Evolutionary conservation across 1,140 invertebrate genomes (phyloP).

Genomic region (Atta cephalotes): DNA sequence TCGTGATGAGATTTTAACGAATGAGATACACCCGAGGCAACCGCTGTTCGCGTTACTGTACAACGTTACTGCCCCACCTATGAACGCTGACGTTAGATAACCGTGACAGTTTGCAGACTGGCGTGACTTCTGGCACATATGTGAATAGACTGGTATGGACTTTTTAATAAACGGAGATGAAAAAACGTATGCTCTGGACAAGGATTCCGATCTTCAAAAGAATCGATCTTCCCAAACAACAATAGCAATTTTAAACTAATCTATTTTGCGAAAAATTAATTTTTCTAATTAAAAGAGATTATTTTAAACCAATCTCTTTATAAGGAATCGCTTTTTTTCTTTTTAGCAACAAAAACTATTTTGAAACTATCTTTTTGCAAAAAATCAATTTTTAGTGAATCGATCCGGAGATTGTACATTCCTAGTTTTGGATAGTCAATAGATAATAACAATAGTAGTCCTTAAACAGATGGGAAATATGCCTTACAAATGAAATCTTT

Average conservation of each 20-base stretch:
- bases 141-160: constrained; percentile 17
- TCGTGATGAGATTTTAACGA: constrained; percentile 34
- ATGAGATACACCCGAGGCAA: not conserved
- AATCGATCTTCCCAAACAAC: too few relatives aligned
- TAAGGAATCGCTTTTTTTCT: too few relatives aligned
- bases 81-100: constrained; percentile 53
- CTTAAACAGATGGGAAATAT: not conserved
- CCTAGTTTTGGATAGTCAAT: not conserved
- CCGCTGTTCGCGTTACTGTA: constrained; percentile 18
- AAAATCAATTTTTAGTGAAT: too few relatives aligned
- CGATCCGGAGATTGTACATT: too few relatives aligned
- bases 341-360: too few relatives aligned
- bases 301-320: too few relatives aligned
- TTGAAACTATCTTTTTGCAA: too few relatives aligned
- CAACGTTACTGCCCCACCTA: constrained; percentile 47
- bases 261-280: too few relatives aligned
- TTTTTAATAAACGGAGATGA: constrained; percentile 13
- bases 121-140: constrained; percentile 47
- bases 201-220: too few relatives aligned
- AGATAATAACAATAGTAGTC: not conserved
- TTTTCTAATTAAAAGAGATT: too few relatives aligned
- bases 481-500: not conserved
- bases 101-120: constrained; percentile 48
- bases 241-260: too few relatives aligned
- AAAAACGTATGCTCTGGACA: not conserved